Evolutionary conservation across 2,797 vertebrate genomes (phyloP), one percentile per base, ranked within the genome.

Genomic region (Pseudomugil gertrudae): DNA sequence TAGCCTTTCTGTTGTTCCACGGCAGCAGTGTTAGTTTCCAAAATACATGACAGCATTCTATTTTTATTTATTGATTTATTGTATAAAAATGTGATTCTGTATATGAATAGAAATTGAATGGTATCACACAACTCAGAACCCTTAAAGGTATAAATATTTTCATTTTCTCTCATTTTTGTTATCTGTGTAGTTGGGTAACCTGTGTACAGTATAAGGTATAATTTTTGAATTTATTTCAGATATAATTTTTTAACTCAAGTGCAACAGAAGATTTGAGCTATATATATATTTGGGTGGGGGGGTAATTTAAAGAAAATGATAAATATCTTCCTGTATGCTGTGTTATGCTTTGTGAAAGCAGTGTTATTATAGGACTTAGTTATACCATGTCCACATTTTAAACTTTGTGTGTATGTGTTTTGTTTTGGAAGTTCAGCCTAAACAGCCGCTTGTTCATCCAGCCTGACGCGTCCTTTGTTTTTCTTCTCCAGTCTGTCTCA

Each of bases 21-120:
- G 80, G 87, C 91, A 89, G 88, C 92, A 89, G 90, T 81, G 89
- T 91, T 94, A 93, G 91, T 90, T 82, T 92, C 88, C 90, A 93
- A 89, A 93, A 87, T 90, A 91, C 89, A 91, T 81, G 83, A 93
- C 88, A 91, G 85, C 92, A 90, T 91, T 93, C 90, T 95, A 94
- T 94, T 95, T 94, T 94, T 95, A 94, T 94, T 94, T 94, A 95
- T 94, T 94, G 90, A 92, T 79, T 90, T 91, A 92, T 88, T 94
- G 93, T 95, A 92, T 82, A 91, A 93, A 92, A 89, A 88, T 77
- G 90, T 93, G 90, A 92, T 90, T 91, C 92, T 95, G 92, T 93
- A 92, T 92, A 92, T 91, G 86, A 88, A 92, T 94, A 94, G 90
- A 94, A 84, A 92, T 93, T 92, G 87, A 93, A 93, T 89, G 87